Conservation (phyloP, 2,888 invertebrate species). For the Andrena bucephala region DNA sequence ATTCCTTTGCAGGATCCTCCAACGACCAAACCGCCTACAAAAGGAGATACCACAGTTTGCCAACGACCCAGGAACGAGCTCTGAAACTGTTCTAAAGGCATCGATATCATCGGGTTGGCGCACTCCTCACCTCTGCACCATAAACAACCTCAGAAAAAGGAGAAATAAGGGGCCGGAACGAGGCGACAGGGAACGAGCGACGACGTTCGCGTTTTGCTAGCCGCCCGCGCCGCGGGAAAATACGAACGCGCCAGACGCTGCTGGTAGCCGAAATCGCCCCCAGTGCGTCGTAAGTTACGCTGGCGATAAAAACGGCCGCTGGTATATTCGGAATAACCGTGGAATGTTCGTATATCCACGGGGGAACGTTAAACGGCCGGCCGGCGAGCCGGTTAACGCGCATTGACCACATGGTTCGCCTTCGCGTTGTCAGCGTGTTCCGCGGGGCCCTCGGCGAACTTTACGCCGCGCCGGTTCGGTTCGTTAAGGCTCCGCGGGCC, state of each 20-base stretch:
- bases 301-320: conserved; percentile 64
- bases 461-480: conserved; percentile 48
- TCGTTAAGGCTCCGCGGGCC: conserved; percentile 62
- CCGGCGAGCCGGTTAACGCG: conserved; percentile 61
- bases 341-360: conserved; percentile 67
- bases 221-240: conserved; percentile 15
- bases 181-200: conserved; percentile 15
- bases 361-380: conserved; percentile 69
- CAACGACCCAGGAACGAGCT: not conserved
- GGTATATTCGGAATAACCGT: conserved; percentile 71
- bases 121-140: not conserved
- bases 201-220: conserved; percentile 33
- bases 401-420: conserved; percentile 72
- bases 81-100: not conserved
- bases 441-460: conserved; percentile 33
- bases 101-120: not conserved
- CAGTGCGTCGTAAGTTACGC: conserved; percentile 51
- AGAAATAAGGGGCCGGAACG: not conserved
- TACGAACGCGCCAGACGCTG: conserved; percentile 33
- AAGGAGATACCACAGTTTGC: not conserved
- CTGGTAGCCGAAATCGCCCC: conserved; percentile 16
- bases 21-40: not conserved
- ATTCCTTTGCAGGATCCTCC: not conserved
- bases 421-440: conserved; percentile 69
- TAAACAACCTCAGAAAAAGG: not conserved